A percentile compares a stretch with the other conserved stretches of the same genome.
Conservation (phyloP, 2,888 invertebrate species). For the Anoncus sp. region DNA sequence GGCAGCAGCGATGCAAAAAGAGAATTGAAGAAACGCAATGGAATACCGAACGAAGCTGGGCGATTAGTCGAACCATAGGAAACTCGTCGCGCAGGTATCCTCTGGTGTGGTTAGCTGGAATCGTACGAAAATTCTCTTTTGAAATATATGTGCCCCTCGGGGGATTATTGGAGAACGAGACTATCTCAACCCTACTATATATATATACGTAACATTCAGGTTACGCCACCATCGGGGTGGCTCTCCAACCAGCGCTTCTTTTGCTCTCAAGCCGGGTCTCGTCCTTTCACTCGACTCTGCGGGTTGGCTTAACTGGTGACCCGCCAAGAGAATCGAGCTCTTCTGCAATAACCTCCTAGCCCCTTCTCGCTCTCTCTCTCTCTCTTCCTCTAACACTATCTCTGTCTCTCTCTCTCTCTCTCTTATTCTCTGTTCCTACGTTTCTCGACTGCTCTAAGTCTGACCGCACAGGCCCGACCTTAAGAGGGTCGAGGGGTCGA, state of each 20-base stretch:
- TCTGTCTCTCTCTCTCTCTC: slow-evolving; percentile 5
- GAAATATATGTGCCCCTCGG: slow-evolving; percentile 52
- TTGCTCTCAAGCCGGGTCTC: slow-evolving; percentile 39
- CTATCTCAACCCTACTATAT: slow-evolving; percentile 47
- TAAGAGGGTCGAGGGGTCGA: slow-evolving; percentile 50
- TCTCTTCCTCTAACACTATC: slow-evolving; percentile 22
- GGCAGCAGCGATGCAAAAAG: too few relatives aligned
- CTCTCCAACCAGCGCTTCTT: slow-evolving; percentile 31
- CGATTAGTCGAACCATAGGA: slow-evolving; percentile 54
- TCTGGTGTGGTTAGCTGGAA: slow-evolving; percentile 31
- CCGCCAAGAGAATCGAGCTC: slow-evolving; percentile 61
- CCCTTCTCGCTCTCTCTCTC: slow-evolving; percentile 10
- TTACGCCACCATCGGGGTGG: slow-evolving; percentile 27
- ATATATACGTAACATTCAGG: slow-evolving; percentile 25
- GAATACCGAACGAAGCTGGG: slow-evolving; percentile 42
- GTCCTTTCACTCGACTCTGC: slow-evolving; percentile 61
- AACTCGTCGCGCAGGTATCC: slow-evolving; percentile 31
- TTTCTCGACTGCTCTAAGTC: slow-evolving; percentile 52
- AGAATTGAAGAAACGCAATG: slow-evolving; percentile 11
- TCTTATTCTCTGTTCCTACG: slow-evolving; percentile 29
- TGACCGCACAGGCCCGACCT: slow-evolving; percentile 62
- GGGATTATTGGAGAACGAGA: slow-evolving; percentile 56
- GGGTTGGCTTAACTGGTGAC: slow-evolving; percentile 64
- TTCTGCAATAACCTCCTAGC: slow-evolving; percentile 62
- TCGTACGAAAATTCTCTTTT: slow-evolving; percentile 61